These are phyloP conservation scores for Mareca strepera DNA, from an alignment of 2,797 vertebrate species.

Conservation along the genomic window DNA sequence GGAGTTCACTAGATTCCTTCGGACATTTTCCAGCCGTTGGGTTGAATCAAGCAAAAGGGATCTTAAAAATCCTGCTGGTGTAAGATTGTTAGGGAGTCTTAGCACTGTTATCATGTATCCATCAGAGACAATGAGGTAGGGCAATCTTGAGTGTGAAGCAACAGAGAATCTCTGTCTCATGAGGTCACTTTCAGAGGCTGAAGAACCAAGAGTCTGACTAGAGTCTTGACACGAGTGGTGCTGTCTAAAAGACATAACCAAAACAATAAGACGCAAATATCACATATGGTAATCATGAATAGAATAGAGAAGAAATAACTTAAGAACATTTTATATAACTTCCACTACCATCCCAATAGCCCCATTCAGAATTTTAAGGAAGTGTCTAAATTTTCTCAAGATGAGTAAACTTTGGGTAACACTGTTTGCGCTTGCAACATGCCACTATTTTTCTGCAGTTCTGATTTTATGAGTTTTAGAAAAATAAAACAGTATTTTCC, in stretches of 20 bases:
- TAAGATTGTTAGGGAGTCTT: conserved; percentile 76
- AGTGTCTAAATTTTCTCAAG: not conserved
- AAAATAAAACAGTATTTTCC: not conserved
- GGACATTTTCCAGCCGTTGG: conserved; percentile 83
- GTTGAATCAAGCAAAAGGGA: conserved; percentile 84
- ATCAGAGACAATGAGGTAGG: conserved; percentile 92
- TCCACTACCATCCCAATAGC: not conserved
- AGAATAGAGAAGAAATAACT: not conserved
- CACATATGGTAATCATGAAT: not conserved
- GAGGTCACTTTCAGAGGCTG: conserved; percentile 84
- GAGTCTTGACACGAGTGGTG: conserved; percentile 78
- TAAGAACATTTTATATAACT: not conserved
- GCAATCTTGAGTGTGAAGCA: conserved; percentile 87
- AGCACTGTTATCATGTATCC: conserved; percentile 94
- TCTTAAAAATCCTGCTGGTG: conserved; percentile 81
- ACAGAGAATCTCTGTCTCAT: conserved; percentile 92
- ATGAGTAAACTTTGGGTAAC: not conserved
- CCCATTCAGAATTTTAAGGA: not conserved
- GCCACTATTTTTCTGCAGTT: not conserved
- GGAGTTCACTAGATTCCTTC: conserved; percentile 65
- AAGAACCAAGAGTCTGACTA: conserved; percentile 83
- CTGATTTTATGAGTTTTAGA: not conserved
- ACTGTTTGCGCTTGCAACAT: not conserved
- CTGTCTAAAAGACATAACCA: conserved; percentile 78
- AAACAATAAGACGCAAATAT: not conserved